Percentiles rank a stretch among this genome's conserved stretches.
phyloP scores from a whole-genome alignment of 2,797 vertebrate genomes.

The Hippocampus kuda region DNA sequence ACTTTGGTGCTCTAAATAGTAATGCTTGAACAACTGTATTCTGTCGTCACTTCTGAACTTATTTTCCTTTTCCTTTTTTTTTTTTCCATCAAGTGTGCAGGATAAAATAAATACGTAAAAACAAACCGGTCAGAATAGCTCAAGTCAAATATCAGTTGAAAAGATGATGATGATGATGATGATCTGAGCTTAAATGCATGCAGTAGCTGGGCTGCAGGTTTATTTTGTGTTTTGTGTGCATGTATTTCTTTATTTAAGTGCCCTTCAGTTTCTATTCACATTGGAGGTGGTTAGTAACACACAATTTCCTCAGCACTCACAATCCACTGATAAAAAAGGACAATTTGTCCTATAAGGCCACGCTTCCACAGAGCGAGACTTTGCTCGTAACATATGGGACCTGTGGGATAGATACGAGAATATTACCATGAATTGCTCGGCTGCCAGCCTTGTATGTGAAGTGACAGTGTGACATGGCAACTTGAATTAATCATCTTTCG shows the following conservation, averaged over 20 bases:
- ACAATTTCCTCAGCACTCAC: constrained; percentile 7
- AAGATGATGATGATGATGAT: neutral
- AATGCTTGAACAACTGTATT: too few relatives aligned
- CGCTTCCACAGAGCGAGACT: constrained; percentile 5
- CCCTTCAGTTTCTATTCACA: neutral
- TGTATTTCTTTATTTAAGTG: neutral
- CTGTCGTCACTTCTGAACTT: too few relatives aligned
- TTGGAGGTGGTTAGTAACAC: neutral
- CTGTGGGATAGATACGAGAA: constrained; percentile 4
- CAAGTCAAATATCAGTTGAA: neutral
- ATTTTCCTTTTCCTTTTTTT: too few relatives aligned
- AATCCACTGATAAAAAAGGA: constrained; percentile 1
- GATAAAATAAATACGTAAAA: too few relatives aligned
- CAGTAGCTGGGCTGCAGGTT: neutral
- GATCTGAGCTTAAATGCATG: neutral
- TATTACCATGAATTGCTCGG: constrained; percentile 4
- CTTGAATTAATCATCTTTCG: neutral
- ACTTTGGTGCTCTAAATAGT: too few relatives aligned
- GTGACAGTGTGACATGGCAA: neutral
- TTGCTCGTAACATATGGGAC: constrained; percentile 2
- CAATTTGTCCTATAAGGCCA: constrained; percentile 7
- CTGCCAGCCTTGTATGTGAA: neutral
- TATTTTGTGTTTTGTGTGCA: neutral
- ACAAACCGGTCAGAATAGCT: too few relatives aligned
- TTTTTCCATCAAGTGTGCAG: too few relatives aligned